phyloP scores from a whole-genome alignment of 2,113 vertebrate species.

The Oncorhynchus tshawytscha region DNA sequence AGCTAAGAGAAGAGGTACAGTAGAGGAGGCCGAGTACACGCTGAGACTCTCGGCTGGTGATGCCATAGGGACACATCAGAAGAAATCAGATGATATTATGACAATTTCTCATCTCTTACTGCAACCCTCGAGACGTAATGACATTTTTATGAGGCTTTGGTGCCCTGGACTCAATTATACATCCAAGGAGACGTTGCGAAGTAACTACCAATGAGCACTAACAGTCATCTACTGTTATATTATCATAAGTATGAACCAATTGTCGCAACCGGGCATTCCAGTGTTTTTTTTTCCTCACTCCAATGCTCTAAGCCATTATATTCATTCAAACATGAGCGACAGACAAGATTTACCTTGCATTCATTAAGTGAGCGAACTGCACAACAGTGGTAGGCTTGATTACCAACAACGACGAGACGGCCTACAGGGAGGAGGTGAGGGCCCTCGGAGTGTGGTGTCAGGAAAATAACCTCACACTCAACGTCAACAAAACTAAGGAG shows the following conservation, averaged over 20 bases:
- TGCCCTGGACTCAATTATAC: constrained; percentile 2
- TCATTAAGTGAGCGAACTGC: neutral
- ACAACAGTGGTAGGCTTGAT: no score
- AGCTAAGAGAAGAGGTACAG: neutral
- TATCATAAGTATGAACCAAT: neutral
- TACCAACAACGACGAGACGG: no score
- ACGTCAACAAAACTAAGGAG: no score
- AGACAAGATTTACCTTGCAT: no score
- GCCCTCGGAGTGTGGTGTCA: no score
- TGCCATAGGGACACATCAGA: neutral
- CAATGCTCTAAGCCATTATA: no score
- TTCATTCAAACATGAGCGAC: no score
- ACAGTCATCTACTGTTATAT: neutral
- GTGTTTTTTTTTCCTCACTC: neutral
- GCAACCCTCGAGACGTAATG: neutral
- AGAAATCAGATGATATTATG: neutral
- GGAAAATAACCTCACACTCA: no score
- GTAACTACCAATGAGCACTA: no score
- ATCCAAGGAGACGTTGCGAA: neutral
- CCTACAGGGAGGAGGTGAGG: no score
- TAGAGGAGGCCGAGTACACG: neutral
- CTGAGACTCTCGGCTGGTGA: neutral
- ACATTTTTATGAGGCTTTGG: neutral
- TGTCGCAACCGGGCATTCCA: neutral
- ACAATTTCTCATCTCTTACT: neutral